A percentile compares a stretch with the other conserved stretches of the same genome.
Evolutionary conservation across 2,888 invertebrate genomes (phyloP).

Genomic region (Epistrophe eligans): DNA sequence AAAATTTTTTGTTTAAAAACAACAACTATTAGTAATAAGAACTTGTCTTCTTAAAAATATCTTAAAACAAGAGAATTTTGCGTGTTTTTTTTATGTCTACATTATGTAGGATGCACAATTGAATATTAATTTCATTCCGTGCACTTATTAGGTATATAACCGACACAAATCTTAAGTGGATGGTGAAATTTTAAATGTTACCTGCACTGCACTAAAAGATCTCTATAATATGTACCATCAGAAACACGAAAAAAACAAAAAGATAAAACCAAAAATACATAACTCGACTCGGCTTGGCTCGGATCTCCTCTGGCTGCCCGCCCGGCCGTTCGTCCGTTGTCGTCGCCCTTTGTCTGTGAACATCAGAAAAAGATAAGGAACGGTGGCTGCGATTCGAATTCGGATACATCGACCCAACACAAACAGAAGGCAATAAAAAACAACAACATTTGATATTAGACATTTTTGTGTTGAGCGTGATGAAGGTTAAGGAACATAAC

Average conservation of each 20-base stretch:
- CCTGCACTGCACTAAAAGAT: conserved; percentile 68
- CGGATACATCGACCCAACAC: conserved; percentile 71
- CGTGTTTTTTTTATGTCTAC: conserved; percentile 6
- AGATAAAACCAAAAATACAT: conserved; percentile 59
- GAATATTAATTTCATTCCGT: conserved; percentile 57
- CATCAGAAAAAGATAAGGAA: conserved; percentile 71
- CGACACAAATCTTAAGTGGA: conserved; percentile 55
- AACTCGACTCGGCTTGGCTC: conserved; percentile 12
- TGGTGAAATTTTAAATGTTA: conserved; percentile 56
- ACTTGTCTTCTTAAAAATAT: not conserved
- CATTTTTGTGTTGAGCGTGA: conserved; percentile 74
- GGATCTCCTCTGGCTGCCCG: not conserved
- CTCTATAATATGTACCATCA: conserved; percentile 37
- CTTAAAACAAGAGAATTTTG: not conserved
- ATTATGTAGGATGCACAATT: conserved; percentile 14
- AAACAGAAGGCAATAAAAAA: conserved; percentile 75
- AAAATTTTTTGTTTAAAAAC: not conserved
- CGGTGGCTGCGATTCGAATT: conserved; percentile 68
- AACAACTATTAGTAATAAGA: not conserved
- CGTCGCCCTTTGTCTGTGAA: conserved; percentile 64
- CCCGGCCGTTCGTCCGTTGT: not conserved
- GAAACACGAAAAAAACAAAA: conserved; percentile 61
- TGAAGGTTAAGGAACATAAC: conserved; percentile 75
- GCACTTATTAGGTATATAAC: conserved; percentile 21
- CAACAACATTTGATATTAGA: conserved; percentile 73